Evolutionary conservation across 2,888 invertebrate genomes (phyloP).

Genomic region (Oscheius sp.): DNA sequence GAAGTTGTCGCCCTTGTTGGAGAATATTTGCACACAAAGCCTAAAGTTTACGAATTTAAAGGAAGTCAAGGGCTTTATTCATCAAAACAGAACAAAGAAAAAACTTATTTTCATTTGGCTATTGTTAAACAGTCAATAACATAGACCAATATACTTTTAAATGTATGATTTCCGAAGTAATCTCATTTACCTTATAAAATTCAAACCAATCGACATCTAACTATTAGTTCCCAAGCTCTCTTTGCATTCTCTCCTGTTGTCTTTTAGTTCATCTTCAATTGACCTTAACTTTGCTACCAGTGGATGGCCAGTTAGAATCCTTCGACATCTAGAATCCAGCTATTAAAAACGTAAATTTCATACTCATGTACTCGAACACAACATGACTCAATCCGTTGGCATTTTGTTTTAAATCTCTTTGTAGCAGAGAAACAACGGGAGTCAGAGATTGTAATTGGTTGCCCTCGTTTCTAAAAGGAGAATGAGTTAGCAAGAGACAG

Average conservation of each 20-base stretch:
- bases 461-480: not conserved
- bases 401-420: conserved; percentile 22
- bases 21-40: too few relatives aligned
- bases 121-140: too few relatives aligned
- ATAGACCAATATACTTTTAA: too few relatives aligned
- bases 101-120: too few relatives aligned
- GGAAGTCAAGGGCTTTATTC: too few relatives aligned
- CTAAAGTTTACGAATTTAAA: too few relatives aligned
- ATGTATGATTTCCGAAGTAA: too few relatives aligned
- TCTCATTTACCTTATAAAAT: too few relatives aligned
- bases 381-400: conserved; percentile 26
- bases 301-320: conserved; percentile 6
- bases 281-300: conserved; percentile 8
- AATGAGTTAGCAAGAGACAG: not conserved
- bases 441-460: conserved; percentile 2
- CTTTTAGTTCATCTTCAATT: conserved; percentile 20
- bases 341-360: not conserved
- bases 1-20: too few relatives aligned
- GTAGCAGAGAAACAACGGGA: conserved; percentile 16
- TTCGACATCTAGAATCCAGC: conserved; percentile 13
- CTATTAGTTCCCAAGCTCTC: too few relatives aligned
- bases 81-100: too few relatives aligned
- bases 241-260: conserved; percentile 20
- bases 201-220: too few relatives aligned
- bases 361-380: conserved; percentile 20